Evolutionary conservation across 2,113 vertebrate genomes (phyloP), one percentile per base, ranked within the genome.

Genomic region (Ceuthmochares aereus): DNA sequence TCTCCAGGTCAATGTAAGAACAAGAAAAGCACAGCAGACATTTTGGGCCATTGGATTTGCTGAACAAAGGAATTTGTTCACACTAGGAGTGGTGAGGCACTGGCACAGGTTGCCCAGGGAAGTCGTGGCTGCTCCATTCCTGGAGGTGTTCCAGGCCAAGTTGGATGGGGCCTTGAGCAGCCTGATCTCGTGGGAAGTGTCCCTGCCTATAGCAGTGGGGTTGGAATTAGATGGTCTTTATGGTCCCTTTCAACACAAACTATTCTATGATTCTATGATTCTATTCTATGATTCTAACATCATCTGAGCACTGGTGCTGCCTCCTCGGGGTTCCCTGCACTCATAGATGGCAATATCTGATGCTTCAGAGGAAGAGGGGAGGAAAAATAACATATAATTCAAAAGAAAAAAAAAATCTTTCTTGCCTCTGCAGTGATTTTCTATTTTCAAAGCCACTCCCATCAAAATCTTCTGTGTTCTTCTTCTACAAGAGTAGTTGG

Each of bases 281-380:
- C 40, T 40, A 40, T 9, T 40, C 40, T 10, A 40, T 40, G 40
- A 40, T 40, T 40, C 40, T 40, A 40, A 40, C 40, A 40, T 6
- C 15, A 23, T 69, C 43, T 52, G 27, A 72, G 56, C 4, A 2
- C 14, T 3, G 2, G 4, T 36, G 14, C 12, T 5, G 0, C 58
- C 54, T 92, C 43, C n/a, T 82, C 54, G 49, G 20, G 4, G 2
- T 40, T 89, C 30, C n/a, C n/a, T 69, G 55, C 19, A 29, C 69
- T 69, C 47, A 37, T 16, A 84, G 14, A 20, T 66, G 25, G 7
- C 5, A 37, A 12, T 56, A 75, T 17, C 22, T 59, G 37, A 45
- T 32, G 15, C 23, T 80, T 77, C 45, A 84, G 64, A 85, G 23
- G 22, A 68, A 73, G 4, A 73, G 19, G 8, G 6, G 27, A 83